Base-by-base conservation (phyloP, 2,888 invertebrate species). In the Drosophila recens region DNA sequence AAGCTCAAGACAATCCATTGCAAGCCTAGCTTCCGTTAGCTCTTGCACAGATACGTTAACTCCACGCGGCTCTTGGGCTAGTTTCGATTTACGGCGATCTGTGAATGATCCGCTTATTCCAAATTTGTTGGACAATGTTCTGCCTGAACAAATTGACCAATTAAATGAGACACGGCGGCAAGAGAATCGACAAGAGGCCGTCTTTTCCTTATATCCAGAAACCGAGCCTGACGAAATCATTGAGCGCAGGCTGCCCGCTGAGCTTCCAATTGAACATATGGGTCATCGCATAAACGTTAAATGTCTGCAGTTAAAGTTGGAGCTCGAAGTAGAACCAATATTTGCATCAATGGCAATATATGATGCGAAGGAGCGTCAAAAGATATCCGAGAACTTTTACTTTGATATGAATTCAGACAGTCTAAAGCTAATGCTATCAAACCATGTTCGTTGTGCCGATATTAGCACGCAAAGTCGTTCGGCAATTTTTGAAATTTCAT, bases 311-410 rank as follows among this genome's bases (percentile, higher is more conserved):
- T 93, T 98, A 38, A 96, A 96, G 74, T 93, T 98, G 67, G 98
- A 99, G 83, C 93, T 98, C 1, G 98, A 98, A 92, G 97, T 99
- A 43, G 99, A 99, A 89, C 99, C 99, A 0, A 95, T 99, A 43
- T 99, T 99, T 94, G 98, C 98, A 0, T 96, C 97, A 1, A 96
- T 99, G 95, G 98, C 99, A 0, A 94, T 99, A 10, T 99, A 98
- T 91, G 99, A 99, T 93, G 96, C 97, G 0, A 97, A 96, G 91
- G 98, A 98, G 87, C 96, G 95, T 87, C 97, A 97, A 91, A 98
- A 98, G 91, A 95, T 98, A 0, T 98, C 99, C 0, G 99, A 99
- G 93, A 99, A 98, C 90, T 99, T 99, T 93, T 97, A 99, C 91
- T 98, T 99, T 93, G 98, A 99, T 91, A 94, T 98, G 93, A 98